Base-by-base conservation (phyloP, 2,797 vertebrate genomes). In the Cossypha niveicapilla region DNA sequence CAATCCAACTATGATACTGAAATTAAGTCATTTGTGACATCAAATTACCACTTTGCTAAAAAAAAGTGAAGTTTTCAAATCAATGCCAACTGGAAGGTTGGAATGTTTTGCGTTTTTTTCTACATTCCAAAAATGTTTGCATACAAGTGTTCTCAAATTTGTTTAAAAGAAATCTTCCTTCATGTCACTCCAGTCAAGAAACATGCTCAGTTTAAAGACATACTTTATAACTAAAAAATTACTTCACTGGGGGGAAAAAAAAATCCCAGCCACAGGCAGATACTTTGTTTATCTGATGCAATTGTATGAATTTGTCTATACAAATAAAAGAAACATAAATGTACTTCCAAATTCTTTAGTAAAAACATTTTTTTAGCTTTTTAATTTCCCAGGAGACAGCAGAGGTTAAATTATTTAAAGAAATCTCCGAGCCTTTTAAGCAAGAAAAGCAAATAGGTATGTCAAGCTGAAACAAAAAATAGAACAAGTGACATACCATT, bases 171-270 rank as follows among this genome's bases (percentile, higher is more conserved):
- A 48, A 53, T 65, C 56, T 75, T 67, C 15, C 37, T 73, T 90
- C 9, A 4, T 14, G 60, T 34, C 75, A 90, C 23, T 86, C 23
- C 1, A 1, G 25, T 62, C 47, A 75, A 68, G 30, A 83, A 70
- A 81, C 4, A 67, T 0, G 0, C 28, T 65, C 19, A 74, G 42
- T 79, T 91, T 57, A 63, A 87, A 63, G 11, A 71, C 1, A 1
- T 39, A 37, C 71, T 88, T 71, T 67, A 2, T 27, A 74, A 44
- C 18, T 44, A 57, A 57, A 45, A 54, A 41, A 65, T 70, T 54
- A 51, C 66, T 73, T 90, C 22, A 51, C 1, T n/a, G 1, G 0
- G 0, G 0, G 15, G 0, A 3, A n/a, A 54, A 8, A 8, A 24
- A 44, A 50, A 44, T 5, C 22, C 7, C 42, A 86, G 62, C 35